Conservation (phyloP, 2,797 vertebrate species). For the Sphaeramia orbicularis region DNA sequence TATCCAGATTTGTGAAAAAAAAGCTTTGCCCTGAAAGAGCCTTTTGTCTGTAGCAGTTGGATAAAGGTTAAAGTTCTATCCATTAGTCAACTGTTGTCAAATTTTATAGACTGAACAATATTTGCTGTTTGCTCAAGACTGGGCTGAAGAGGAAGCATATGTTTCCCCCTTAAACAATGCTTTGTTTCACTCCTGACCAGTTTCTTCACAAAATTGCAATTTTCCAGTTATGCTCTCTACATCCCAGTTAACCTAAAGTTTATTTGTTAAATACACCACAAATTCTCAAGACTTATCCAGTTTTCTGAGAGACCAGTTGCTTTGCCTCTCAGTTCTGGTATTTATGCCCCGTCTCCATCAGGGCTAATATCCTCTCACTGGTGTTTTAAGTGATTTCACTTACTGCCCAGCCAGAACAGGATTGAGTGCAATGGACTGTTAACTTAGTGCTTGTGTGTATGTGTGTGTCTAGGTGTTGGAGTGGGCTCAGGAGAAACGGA, state of each 20-base stretch:
- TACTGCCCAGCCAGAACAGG: conserved; percentile 77
- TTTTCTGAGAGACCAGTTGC: conserved; percentile 40
- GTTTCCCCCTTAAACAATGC: conserved; percentile 5
- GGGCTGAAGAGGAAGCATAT: conserved; percentile 6
- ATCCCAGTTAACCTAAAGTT: neutral
- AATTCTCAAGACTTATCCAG: neutral
- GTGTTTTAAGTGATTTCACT: conserved; percentile 63
- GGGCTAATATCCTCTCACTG: conserved; percentile 74
- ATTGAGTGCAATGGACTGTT: conserved; percentile 76
- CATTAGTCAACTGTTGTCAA: conserved; percentile 36
- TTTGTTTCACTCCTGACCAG: conserved; percentile 14
- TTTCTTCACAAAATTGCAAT: neutral
- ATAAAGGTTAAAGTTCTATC: conserved; percentile 55
- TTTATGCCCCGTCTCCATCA: conserved; percentile 82
- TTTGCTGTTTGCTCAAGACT: conserved; percentile 54
- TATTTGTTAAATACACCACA: conserved; percentile 21
- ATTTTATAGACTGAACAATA: conserved; percentile 62
- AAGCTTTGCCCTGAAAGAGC: conserved; percentile 43
- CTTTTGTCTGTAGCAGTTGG: conserved; percentile 38
- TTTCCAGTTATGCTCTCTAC: neutral
- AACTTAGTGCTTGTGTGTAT: conserved; percentile 41
- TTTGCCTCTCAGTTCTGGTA: conserved; percentile 81
- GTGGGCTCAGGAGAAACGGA: conserved; percentile 97
- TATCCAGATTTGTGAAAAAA: conserved; percentile 14
- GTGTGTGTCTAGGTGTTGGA: conserved; percentile 90